A percentile compares a stretch with the other conserved stretches of the same genome.
These are phyloP conservation scores for Fulica atra DNA, from an alignment of 2,113 vertebrate genomes.

Conservation along the genomic window DNA sequence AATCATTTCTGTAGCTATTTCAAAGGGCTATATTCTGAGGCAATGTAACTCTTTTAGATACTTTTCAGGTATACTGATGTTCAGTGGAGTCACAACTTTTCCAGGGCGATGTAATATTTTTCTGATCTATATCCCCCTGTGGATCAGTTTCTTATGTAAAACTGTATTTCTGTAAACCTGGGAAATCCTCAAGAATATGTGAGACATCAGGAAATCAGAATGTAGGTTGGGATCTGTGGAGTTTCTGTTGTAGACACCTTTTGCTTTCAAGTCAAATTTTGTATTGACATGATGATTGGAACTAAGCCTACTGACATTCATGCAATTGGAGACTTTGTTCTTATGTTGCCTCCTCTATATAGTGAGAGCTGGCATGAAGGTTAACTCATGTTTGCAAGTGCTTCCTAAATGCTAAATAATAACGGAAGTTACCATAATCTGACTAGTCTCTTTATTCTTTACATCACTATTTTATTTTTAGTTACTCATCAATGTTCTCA, in stretches of 20 bases:
- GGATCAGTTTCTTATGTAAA: not conserved
- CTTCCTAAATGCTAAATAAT: not conserved
- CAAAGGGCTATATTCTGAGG: not conserved
- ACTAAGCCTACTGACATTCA: not conserved
- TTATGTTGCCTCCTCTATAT: not conserved
- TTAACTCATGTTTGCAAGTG: not conserved
- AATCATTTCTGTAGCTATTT: not conserved
- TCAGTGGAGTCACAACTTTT: not conserved
- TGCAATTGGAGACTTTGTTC: not conserved
- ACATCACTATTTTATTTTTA: constrained; percentile 40
- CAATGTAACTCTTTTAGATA: not conserved
- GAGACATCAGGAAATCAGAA: not conserved
- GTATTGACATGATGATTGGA: not conserved
- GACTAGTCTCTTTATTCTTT: not conserved
- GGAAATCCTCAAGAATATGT: not conserved
- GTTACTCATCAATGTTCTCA: constrained; percentile 65
- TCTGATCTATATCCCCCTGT: accelerated
- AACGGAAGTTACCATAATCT: not conserved
- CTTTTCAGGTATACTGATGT: not conserved
- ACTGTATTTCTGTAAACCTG: not conserved
- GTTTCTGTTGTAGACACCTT: not conserved
- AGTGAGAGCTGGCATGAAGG: not conserved
- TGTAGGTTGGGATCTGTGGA: not conserved
- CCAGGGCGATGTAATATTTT: not conserved
- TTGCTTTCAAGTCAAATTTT: not conserved